phyloP scores from a whole-genome alignment of 1,140 invertebrate genomes.

The Propsilocerus akamusi region DNA sequence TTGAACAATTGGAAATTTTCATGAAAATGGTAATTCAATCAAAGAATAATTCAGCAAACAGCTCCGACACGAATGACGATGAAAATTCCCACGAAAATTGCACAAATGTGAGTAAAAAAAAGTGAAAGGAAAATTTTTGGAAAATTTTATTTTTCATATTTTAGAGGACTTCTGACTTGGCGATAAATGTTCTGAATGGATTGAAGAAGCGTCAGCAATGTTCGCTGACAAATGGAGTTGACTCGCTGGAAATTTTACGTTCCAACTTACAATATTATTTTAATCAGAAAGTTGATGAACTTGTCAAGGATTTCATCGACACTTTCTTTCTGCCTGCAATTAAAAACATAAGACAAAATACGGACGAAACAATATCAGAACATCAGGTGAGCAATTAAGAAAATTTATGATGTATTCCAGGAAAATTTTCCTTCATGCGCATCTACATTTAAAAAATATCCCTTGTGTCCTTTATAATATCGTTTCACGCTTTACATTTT shows the following conservation, averaged over 20 bases:
- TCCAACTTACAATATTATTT: not conserved
- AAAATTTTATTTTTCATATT: too few relatives aligned
- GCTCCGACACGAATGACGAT: too few relatives aligned
- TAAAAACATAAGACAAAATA: not conserved
- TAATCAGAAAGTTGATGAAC: not conserved
- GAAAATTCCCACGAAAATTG: too few relatives aligned
- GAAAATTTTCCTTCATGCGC: too few relatives aligned
- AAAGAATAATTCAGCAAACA: too few relatives aligned
- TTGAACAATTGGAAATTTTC: too few relatives aligned
- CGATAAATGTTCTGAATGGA: not conserved
- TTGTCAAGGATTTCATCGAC: not conserved
- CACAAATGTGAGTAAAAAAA: too few relatives aligned
- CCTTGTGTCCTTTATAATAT: not conserved
- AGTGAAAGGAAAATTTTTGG: too few relatives aligned
- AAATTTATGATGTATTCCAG: too few relatives aligned
- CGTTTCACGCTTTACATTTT: not conserved
- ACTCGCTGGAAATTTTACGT: not conserved
- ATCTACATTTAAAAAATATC: not conserved
- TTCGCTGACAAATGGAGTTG: not conserved
- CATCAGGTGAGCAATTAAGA: too few relatives aligned
- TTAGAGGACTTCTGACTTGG: too few relatives aligned
- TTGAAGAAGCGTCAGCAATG: not conserved
- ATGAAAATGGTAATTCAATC: too few relatives aligned
- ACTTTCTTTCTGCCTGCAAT: not conserved
- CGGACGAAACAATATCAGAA: not conserved